Percentiles rank a stretch among this genome's conserved stretches.
phyloP scores from a whole-genome alignment of 1,140 invertebrate genomes.

The Macrocentrus cingulum region DNA sequence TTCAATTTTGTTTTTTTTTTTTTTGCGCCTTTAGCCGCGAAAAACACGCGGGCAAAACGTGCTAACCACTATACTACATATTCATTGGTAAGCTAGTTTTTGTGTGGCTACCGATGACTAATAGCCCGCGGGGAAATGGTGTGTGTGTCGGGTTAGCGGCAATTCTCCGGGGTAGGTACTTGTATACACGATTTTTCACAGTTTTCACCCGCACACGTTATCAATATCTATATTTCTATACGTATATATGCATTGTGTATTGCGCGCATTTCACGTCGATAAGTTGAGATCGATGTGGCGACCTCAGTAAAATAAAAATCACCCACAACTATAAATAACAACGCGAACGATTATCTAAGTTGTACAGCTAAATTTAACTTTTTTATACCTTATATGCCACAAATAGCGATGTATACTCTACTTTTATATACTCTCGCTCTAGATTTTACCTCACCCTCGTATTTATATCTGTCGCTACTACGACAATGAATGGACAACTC shows the following conservation, averaged over 20 bases:
- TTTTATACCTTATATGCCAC: too few relatives aligned
- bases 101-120: conserved; percentile 37
- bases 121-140: conserved; percentile 35
- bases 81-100: conserved; percentile 42
- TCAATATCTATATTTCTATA: not conserved
- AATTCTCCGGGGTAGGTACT: conserved; percentile 26
- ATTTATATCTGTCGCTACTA: not conserved
- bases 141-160: conserved; percentile 26
- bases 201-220: conserved; percentile 32
- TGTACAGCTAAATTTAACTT: not conserved
- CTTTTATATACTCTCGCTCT: too few relatives aligned
- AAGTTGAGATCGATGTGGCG: conserved; percentile 35
- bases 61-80: conserved; percentile 24
- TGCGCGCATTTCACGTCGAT: conserved; percentile 24
- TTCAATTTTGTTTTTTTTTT: not conserved
- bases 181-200: conserved; percentile 41
- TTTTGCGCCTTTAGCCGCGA: not conserved
- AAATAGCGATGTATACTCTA: too few relatives aligned
- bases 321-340: not conserved
- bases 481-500: not conserved
- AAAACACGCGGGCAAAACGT: not conserved
- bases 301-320: not conserved
- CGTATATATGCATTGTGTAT: conserved; percentile 10
- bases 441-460: too few relatives aligned
- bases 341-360: not conserved